phyloP scores from a whole-genome alignment of 2,888 invertebrate species.

The Scaptomyza cyrtandrae region DNA sequence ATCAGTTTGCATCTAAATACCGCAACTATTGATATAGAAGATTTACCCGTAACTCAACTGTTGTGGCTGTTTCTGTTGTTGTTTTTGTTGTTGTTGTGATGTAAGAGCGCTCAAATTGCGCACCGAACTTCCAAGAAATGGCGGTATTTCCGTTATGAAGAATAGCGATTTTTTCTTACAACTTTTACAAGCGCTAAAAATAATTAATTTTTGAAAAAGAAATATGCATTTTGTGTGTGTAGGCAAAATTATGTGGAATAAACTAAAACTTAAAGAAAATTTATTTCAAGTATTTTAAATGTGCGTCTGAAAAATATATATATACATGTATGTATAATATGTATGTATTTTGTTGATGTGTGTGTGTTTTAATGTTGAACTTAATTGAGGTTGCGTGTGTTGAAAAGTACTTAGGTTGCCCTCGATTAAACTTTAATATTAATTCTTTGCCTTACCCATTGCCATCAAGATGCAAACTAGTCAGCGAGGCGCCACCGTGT shows the following conservation, averaged over 20 bases:
- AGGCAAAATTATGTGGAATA: slow-evolving; percentile 5
- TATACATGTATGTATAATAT: too few relatives aligned
- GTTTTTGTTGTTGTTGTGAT: slow-evolving; percentile 43
- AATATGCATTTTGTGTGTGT: background rate
- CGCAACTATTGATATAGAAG: slow-evolving; percentile 36
- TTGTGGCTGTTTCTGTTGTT: slow-evolving; percentile 70
- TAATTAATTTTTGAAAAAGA: slow-evolving; percentile 4
- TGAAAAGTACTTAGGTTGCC: slow-evolving; percentile 25
- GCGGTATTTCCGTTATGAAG: slow-evolving; percentile 83
- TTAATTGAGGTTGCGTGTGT: slow-evolving; percentile 52
- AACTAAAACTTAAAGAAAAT: slow-evolving; percentile 4
- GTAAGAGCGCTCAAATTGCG: slow-evolving; percentile 82
- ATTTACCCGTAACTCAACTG: slow-evolving; percentile 83
- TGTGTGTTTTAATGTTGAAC: slow-evolving; percentile 13
- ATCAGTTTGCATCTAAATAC: slow-evolving; percentile 11
- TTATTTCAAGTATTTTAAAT: slow-evolving; percentile 1
- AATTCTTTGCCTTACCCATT: slow-evolving; percentile 59
- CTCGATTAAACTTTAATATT: slow-evolving; percentile 4
- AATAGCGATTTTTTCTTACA: slow-evolving; percentile 83
- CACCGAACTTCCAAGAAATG: slow-evolving; percentile 84
- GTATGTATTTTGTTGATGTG: slow-evolving; percentile 5
- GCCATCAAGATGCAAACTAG: slow-evolving; percentile 81
- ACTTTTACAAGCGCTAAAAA: slow-evolving; percentile 84
- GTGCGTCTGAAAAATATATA: slow-evolving; percentile 14
- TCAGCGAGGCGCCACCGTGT: slow-evolving; percentile 81